A percentile compares a stretch with the other conserved stretches of the same genome.
These are phyloP conservation scores for Lepus townsendii DNA, from an alignment of 2,797 vertebrate species.

Conservation along the genomic window DNA sequence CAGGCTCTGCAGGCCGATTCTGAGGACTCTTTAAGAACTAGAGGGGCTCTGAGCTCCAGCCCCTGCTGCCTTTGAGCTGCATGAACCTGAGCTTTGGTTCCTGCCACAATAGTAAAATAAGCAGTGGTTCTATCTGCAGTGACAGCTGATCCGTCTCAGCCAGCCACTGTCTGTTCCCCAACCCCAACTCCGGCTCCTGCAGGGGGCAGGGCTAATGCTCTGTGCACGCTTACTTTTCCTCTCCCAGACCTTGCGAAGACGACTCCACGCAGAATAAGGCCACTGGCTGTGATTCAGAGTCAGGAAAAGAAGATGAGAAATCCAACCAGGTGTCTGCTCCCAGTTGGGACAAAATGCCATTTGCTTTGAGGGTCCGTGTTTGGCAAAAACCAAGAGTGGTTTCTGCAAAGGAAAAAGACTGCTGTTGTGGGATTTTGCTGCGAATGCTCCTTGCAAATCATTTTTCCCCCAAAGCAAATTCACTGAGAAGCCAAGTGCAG, in stretches of 20 bases:
- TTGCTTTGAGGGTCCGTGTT: slow-evolving; percentile 22
- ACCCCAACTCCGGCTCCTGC: not conserved
- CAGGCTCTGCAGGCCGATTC: slow-evolving; percentile 2
- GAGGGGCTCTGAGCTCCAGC: slow-evolving; percentile 21
- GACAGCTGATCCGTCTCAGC: slow-evolving; percentile 38
- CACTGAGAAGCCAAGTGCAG: slow-evolving; percentile 11
- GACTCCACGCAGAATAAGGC: not conserved
- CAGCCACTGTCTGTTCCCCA: not conserved
- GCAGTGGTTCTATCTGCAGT: not conserved
- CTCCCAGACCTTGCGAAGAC: not conserved
- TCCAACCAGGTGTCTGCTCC: not conserved
- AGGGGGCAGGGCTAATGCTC: not conserved
- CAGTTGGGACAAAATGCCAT: slow-evolving; percentile 34
- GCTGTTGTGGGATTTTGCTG: slow-evolving; percentile 39
- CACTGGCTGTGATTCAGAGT: not conserved
- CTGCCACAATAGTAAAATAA: slow-evolving; percentile 58
- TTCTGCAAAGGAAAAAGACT: slow-evolving; percentile 53
- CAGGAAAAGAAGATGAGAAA: slow-evolving; percentile 32
- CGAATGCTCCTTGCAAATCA: not conserved
- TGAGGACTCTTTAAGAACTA: not conserved
- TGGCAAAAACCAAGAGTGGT: slow-evolving; percentile 69
- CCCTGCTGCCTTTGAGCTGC: not conserved
- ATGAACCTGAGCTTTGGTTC: slow-evolving; percentile 5
- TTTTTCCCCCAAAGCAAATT: slow-evolving; percentile 49
- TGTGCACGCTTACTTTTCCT: not conserved